phyloP scores from a whole-genome alignment of 2,113 vertebrate species.

The Hemiprocne comata region DNA sequence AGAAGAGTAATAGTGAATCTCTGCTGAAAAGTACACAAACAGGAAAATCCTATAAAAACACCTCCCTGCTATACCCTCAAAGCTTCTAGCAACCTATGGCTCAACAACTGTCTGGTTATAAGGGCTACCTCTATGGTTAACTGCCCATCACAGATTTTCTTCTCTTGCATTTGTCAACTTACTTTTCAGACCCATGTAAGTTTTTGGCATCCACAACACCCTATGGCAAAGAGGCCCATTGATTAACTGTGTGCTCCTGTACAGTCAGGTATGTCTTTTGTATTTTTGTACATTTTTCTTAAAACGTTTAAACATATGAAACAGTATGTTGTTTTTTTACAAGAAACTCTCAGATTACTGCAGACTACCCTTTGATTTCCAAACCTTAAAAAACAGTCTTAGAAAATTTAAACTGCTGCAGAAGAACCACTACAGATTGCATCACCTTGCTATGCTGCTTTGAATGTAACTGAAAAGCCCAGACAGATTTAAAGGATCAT shows the following conservation, averaged over 20 bases:
- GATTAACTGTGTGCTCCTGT: background rate
- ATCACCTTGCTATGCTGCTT: background rate
- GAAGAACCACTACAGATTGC: background rate
- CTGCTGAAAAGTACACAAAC: background rate
- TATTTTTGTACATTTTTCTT: background rate
- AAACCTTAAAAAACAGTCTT: background rate
- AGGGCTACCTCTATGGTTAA: background rate
- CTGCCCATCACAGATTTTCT: background rate
- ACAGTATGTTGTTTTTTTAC: background rate
- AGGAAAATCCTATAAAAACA: background rate
- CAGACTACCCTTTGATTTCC: background rate
- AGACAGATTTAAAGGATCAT: background rate
- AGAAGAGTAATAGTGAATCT: background rate
- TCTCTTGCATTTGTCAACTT: background rate
- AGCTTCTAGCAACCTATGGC: background rate
- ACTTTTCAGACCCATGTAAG: background rate
- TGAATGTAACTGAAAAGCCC: background rate
- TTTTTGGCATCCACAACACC: background rate
- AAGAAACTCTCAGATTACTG: background rate
- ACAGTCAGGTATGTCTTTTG: background rate
- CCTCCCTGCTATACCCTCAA: background rate
- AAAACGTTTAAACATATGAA: background rate
- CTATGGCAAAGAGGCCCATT: background rate
- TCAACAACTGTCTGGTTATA: background rate
- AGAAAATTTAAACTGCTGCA: background rate